phyloP scores from a whole-genome alignment of 1,140 invertebrate species.

The Planococcus citri region DNA sequence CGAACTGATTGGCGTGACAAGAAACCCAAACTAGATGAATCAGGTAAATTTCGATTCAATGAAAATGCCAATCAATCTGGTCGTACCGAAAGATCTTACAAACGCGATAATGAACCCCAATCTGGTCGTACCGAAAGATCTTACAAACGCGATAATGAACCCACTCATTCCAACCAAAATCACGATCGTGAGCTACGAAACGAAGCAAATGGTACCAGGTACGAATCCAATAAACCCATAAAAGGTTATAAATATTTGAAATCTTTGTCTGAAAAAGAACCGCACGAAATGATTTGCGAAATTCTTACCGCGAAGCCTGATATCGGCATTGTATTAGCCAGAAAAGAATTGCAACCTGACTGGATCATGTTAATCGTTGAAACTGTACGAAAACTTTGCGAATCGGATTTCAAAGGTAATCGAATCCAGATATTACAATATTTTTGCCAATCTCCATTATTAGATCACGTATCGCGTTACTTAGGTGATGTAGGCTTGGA shows the following conservation, averaged over 20 bases:
- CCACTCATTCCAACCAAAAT: too few relatives aligned
- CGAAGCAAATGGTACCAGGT: too few relatives aligned
- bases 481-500: conserved; percentile 4
- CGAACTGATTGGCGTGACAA: too few relatives aligned
- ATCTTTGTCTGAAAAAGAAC: conserved; percentile 21
- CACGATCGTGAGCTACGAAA: too few relatives aligned
- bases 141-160: too few relatives aligned
- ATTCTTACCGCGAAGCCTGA: conserved; percentile 13
- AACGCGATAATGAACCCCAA: too few relatives aligned
- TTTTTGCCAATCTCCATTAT: conserved; percentile 4
- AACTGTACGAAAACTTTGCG: conserved; percentile 18
- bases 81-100: too few relatives aligned
- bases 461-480: conserved; percentile 21
- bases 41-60: too few relatives aligned
- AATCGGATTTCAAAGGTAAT: conserved; percentile 15
- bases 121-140: too few relatives aligned
- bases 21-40: too few relatives aligned
- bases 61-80: too few relatives aligned
- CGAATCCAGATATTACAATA: conserved; percentile 18
- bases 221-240: too few relatives aligned
- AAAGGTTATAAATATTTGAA: conserved; percentile 22
- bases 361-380: conserved; percentile 24
- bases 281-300: conserved; percentile 18
- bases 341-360: conserved; percentile 22
- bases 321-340: conserved; percentile 14